These are phyloP conservation scores for Ochotona princeps DNA, from an alignment of 2,113 vertebrate species.

Conservation along the genomic window DNA sequence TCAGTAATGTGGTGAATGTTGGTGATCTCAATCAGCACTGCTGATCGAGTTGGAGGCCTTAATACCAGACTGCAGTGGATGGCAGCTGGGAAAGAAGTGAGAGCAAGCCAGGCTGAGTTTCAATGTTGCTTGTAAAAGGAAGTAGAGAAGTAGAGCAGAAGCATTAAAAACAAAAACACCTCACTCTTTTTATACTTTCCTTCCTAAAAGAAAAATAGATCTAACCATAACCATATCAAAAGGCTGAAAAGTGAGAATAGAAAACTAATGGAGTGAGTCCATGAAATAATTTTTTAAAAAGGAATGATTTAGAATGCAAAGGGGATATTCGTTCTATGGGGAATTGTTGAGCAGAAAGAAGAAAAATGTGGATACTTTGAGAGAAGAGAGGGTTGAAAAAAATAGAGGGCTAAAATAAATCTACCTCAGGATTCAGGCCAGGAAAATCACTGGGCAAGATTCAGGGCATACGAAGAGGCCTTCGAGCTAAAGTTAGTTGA, in stretches of 20 bases:
- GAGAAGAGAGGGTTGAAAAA: too few relatives aligned
- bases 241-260: background rate
- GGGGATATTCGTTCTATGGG: background rate
- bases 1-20: background rate
- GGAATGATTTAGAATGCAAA: background rate
- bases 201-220: background rate
- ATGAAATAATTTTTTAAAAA: background rate
- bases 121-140: background rate
- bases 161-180: too few relatives aligned
- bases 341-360: background rate
- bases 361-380: background rate
- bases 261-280: background rate
- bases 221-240: background rate
- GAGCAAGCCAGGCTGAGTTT: background rate
- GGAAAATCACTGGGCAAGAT: background rate
- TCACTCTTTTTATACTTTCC: background rate
- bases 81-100: background rate
- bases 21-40: background rate
- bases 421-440: background rate
- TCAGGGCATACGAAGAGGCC: background rate
- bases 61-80: background rate
- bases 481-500: background rate
- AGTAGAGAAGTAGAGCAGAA: background rate
- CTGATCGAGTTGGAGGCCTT: rapidly evolving
- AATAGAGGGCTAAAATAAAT: background rate